Evolutionary conservation across 2,113 vertebrate genomes (phyloP).

Genomic region (Galemys pyrenaicus): DNA sequence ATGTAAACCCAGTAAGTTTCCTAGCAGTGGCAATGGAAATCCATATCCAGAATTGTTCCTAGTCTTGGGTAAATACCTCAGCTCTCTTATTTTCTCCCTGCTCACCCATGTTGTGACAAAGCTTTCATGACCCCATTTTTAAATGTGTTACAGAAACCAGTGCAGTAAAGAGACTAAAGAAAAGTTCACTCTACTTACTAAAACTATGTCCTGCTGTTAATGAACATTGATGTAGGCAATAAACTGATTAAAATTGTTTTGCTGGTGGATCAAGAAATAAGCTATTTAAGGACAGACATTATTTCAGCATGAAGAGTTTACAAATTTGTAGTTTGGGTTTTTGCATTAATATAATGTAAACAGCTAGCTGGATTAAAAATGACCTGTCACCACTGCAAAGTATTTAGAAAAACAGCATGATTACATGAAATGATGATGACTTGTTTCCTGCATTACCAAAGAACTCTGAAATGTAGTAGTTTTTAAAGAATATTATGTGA

Average conservation of each 20-base stretch:
- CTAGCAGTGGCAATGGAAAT: not conserved
- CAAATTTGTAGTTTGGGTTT: constrained; percentile 60
- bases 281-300: constrained; percentile 59
- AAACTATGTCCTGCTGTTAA: constrained; percentile 33
- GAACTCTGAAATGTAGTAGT: constrained; percentile 40
- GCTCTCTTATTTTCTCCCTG: not conserved
- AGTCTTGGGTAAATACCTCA: not conserved
- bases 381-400: constrained; percentile 60
- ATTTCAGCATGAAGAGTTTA: constrained; percentile 53
- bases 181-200: not conserved
- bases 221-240: constrained; percentile 2
- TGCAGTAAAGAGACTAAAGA: not conserved
- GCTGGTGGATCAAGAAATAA: constrained; percentile 56
- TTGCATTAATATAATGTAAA: constrained; percentile 68
- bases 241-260: constrained; percentile 67
- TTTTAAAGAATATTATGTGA: constrained; percentile 63
- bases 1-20: accelerated
- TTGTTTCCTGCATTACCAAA: constrained; percentile 64
- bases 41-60: not conserved
- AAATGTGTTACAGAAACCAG: not conserved
- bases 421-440: constrained; percentile 65
- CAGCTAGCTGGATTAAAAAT: constrained; percentile 73
- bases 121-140: not conserved
- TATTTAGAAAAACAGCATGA: constrained; percentile 73
- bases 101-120: not conserved